phyloP scores from a whole-genome alignment of 2,113 vertebrate species.

The Dromaius novaehollandiae region DNA sequence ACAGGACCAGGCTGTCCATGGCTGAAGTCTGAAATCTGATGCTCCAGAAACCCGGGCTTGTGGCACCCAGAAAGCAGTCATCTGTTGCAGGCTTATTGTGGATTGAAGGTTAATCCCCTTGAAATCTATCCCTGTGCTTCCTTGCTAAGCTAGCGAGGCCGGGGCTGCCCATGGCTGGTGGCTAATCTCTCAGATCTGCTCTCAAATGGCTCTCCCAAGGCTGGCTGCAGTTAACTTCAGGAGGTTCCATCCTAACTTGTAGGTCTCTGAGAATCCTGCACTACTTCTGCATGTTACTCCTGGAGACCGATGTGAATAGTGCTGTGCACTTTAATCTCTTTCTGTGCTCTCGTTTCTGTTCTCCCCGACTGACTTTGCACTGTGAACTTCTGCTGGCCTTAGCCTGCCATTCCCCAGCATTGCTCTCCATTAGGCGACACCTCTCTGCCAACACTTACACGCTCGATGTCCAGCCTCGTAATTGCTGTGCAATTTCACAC shows the following conservation, averaged over 20 bases:
- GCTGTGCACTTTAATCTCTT: not conserved
- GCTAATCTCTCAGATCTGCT: not conserved
- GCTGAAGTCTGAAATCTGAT: not conserved
- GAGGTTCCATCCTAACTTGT: not conserved
- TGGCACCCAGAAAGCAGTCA: not conserved
- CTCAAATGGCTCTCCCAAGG: not conserved
- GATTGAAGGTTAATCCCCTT: not conserved
- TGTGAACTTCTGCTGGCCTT: not conserved
- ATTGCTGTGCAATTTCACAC: constrained; percentile 29
- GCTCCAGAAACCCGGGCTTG: not conserved
- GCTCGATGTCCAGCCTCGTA: not conserved
- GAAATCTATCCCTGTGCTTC: not conserved
- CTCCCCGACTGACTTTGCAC: not conserved
- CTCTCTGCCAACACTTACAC: not conserved
- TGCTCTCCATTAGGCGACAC: constrained; percentile 31
- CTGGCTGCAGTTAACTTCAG: not conserved
- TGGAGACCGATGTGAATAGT: not conserved
- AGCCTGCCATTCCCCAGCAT: not conserved
- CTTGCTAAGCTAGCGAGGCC: not conserved
- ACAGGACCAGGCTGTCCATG: not conserved
- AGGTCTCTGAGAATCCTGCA: not conserved
- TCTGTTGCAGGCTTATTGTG: not conserved
- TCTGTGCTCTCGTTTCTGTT: not conserved
- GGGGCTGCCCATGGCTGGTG: not conserved
- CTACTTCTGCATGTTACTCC: not conserved